Conservation (phyloP, 2,113 vertebrate genomes). For the Struthidea cinerea region DNA sequence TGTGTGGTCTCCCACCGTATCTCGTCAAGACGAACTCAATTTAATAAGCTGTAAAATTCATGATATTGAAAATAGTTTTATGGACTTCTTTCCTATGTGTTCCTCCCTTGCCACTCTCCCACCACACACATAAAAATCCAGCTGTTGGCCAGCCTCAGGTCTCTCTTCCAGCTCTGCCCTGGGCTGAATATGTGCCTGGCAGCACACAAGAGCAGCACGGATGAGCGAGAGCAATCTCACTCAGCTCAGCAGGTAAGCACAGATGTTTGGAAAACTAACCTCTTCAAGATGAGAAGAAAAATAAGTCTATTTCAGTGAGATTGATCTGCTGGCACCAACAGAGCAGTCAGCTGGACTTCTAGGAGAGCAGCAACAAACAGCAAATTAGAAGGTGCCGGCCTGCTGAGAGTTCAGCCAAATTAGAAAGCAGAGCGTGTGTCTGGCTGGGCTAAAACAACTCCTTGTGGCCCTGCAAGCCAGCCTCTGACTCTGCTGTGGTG, state of each 20-base stretch:
- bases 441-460: not conserved
- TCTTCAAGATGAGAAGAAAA: not conserved
- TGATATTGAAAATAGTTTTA: not conserved
- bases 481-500: not conserved
- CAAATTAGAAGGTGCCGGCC: constrained; percentile 37
- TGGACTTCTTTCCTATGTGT: not conserved
- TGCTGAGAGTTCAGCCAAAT: constrained; percentile 9
- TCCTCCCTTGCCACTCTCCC: not conserved
- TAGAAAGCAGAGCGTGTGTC: not conserved
- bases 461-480: not conserved
- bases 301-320: constrained; percentile 19
- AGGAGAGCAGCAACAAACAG: constrained; percentile 22
- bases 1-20: rapidly evolving
- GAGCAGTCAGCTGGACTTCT: constrained; percentile 41
- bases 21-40: not conserved
- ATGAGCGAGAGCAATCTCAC: not conserved
- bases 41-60: not conserved
- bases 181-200: not conserved
- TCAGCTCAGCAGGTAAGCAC: constrained; percentile 29
- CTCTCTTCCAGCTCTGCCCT: not conserved
- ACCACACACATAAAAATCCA: not conserved
- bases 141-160: not conserved
- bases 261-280: constrained; percentile 49
- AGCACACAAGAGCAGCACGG: not conserved
- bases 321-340: constrained; percentile 14